A percentile compares a stretch with the other conserved stretches of the same genome.
Evolutionary conservation across 2,888 invertebrate species (phyloP).

Genomic region (Caenorhabditis sulstoni): DNA sequence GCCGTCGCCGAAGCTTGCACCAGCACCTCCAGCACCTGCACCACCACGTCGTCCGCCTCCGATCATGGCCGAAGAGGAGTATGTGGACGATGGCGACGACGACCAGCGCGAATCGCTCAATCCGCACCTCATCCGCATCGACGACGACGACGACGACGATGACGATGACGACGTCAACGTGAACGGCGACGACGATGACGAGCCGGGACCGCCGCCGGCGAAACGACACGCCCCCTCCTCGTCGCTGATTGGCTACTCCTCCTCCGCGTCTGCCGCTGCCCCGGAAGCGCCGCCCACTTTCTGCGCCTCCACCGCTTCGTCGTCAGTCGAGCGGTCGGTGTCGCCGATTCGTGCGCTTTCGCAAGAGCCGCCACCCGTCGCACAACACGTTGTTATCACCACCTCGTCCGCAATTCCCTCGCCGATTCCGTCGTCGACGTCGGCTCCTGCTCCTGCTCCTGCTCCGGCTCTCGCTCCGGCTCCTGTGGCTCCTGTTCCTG

Average conservation of each 20-base stretch:
- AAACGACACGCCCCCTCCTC: neutral
- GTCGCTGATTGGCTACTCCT: neutral
- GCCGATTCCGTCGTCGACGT: conserved; percentile 9
- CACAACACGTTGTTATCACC: no score
- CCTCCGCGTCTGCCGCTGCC: neutral
- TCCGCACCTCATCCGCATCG: neutral
- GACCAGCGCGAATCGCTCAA: neutral
- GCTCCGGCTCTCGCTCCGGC: no score
- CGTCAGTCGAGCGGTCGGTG: no score
- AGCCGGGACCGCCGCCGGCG: neutral
- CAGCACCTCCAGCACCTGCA: no score
- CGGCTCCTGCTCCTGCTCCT: no score
- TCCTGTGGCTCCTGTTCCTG: neutral
- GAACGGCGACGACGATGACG: neutral
- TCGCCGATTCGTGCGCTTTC: no score
- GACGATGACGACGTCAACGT: neutral
- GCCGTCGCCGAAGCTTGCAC: no score
- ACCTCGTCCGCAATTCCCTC: neutral
- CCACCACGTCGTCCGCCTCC: neutral
- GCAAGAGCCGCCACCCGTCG: no score
- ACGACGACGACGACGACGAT: no score
- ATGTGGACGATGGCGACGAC: neutral
- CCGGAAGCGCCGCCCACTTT: no score
- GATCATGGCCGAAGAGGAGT: conserved; percentile 11
- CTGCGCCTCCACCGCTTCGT: no score